Conservation (phyloP, 2,113 vertebrate species). For the Sinocyclocheilus grahami region DNA sequence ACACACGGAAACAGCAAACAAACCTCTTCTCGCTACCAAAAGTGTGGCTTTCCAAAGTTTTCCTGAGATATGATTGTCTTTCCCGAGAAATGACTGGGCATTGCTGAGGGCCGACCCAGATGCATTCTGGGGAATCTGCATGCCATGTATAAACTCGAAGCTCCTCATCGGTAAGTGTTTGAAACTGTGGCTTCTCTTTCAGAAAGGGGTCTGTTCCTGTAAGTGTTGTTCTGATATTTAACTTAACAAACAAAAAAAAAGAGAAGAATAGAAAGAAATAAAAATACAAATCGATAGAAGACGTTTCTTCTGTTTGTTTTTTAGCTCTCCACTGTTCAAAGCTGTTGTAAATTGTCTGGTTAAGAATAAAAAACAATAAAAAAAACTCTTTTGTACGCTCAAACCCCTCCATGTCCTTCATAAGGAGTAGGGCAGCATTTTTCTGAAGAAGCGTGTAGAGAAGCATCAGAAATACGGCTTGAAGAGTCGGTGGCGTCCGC, state of each 20-base stretch:
- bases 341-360: slow-evolving; percentile 73
- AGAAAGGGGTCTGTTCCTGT: slow-evolving; percentile 70
- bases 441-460: slow-evolving; percentile 63
- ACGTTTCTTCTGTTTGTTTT: slow-evolving; percentile 51
- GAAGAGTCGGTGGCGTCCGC: slow-evolving; percentile 44
- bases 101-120: slow-evolving; percentile 47
- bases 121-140: slow-evolving; percentile 58
- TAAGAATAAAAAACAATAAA: slow-evolving; percentile 52
- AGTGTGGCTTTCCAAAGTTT: slow-evolving; percentile 53
- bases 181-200: slow-evolving; percentile 72
- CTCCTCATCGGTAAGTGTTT: slow-evolving; percentile 64
- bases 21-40: slow-evolving; percentile 65
- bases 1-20: slow-evolving; percentile 10
- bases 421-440: slow-evolving; percentile 65
- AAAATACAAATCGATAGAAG: slow-evolving; percentile 34
- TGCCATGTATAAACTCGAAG: slow-evolving; percentile 73
- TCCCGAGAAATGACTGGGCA: slow-evolving; percentile 61
- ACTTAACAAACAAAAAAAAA: slow-evolving; percentile 32
- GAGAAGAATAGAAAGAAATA: slow-evolving; percentile 59
- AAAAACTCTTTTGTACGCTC: slow-evolving; percentile 64
- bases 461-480: slow-evolving; percentile 53
- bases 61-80: slow-evolving; percentile 67
- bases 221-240: slow-evolving; percentile 66
- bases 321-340: slow-evolving; percentile 66
- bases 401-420: slow-evolving; percentile 54